Base-by-base conservation (phyloP, 2,797 vertebrate species). In the Ctenopoma multispine region DNA sequence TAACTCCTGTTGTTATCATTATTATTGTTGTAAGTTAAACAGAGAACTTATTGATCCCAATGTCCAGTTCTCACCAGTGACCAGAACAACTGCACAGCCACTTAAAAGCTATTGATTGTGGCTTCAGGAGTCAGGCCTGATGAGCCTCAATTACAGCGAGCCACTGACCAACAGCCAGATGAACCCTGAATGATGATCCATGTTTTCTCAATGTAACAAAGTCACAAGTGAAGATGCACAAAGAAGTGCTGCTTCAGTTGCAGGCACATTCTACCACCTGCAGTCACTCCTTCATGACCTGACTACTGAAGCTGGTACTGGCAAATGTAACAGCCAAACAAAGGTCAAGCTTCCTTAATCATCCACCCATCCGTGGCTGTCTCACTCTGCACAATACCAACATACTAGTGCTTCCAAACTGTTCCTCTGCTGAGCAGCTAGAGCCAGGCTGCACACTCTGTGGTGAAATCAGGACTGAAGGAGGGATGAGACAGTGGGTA, bases 21-120 rank as follows among this genome's bases (percentile, higher is more conserved):
- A 57, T 72, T 59, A 64, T 79, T 72, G 87, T 72, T 64, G 59
- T 77, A 70, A 61, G 63, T 65, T 74, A 77, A 82, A 73, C 82
- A 66, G 79, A 87, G 82, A 84, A 83, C 44, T 24, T 89, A 93
- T 94, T 77, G 92, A 94, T 93, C 79, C 58, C 69, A 85, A 91
- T 93, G 92, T 92, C 86, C 81, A 85, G 91, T 87, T 89, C 91
- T 89, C 87, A 88, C 77, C 72, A 79, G 89, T 73, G 87, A 93
- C 90, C 75, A 79, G 70, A 81, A 63, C 82, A 88, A 87, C 83
- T 92, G 84, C 81, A 84, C 82, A 89, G 84, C 71, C 88, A 89
- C 87, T 93, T 93, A 90, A 92, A 87, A 90, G 73, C 72, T 79
- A 92, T 94, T 50, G 92, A 94, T 87, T 89, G 91, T 10, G 91